Evolutionary conservation across 37 sponge, comb jelly and placozoan genomes (phyloP), one percentile per base, ranked within the genome.

Genomic region (Aplysina aerophoba): DNA sequence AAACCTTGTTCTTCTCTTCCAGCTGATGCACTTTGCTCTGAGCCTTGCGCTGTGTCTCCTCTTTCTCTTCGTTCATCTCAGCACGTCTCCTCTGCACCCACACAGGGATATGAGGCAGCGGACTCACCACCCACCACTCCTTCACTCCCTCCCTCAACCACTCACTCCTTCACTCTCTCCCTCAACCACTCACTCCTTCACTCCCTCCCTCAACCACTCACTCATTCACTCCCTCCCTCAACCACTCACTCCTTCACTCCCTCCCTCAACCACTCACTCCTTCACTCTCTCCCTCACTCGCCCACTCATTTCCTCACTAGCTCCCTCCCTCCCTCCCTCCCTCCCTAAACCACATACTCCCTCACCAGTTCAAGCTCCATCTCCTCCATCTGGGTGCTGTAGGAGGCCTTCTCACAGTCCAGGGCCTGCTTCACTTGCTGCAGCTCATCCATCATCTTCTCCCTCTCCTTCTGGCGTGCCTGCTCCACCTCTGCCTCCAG

Each of bases 401-500:
- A 24, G 21, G 78, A 75, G n/a, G n/a, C 20, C 25, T 75, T 75
- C 78, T 84, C 59, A 15, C 72, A 28, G n/a, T 84, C 74, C 24
- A 73, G 19, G 19, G 83, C 83, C 35, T 78, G 31, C 68, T 88
- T 89, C 40, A 92, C 67, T 0, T 77, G 55, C 69, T 92, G 80
- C 19, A 95, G 59, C 44, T 95, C 89, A 30, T 58, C 59, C 89
- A 95, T 88, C 89, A 92, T 75, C 41, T 83, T 84, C 63, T 90
- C 84, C 31, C 86, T 73, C 78, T 92, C 96, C 58, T 90, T 82
- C 41, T 85, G 83, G 25, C 87, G 61, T 34, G 81, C 85, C 38
- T 90, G 87, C 54, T 90, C 89, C 40, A 94, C n/a, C 86, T 95
- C 93, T 31, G 88, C 88, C 63, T 92, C 91, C 63, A 95, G 68